Evolutionary conservation across 2,888 invertebrate genomes (phyloP).

Genomic region (Trachelus stipa): DNA sequence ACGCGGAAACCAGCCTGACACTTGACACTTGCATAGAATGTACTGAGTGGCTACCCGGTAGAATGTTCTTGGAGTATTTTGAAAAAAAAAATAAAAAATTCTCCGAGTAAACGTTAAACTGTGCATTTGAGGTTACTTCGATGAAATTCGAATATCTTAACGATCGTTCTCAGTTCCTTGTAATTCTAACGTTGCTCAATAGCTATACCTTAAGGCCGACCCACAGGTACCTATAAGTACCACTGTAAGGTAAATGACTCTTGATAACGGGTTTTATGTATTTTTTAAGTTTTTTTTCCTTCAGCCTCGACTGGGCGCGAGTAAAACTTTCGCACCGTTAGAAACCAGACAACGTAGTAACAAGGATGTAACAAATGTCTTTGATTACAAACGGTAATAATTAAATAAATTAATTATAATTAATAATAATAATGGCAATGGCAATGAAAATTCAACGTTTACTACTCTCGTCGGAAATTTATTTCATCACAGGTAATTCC

Average conservation of each 20-base stretch:
- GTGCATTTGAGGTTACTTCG: neutral
- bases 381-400: neutral
- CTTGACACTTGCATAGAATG: neutral
- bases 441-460: neutral
- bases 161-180: neutral
- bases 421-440: neutral
- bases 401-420: neutral
- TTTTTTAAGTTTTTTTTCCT: neutral
- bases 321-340: neutral
- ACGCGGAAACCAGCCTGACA: neutral
- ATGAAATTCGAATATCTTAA: neutral
- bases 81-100: constrained; percentile 12
- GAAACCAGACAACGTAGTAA: neutral
- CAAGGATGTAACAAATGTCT: neutral
- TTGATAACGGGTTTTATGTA: neutral
- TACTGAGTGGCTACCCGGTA: neutral
- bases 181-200: neutral
- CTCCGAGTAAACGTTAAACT: neutral
- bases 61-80: constrained; percentile 3
- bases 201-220: neutral
- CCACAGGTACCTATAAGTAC: neutral
- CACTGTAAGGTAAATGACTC: neutral
- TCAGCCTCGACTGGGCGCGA: neutral
- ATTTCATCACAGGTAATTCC: neutral
- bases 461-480: neutral